Conservation (phyloP, 2,113 vertebrate species). For the Pomatostomus ruficeps region DNA sequence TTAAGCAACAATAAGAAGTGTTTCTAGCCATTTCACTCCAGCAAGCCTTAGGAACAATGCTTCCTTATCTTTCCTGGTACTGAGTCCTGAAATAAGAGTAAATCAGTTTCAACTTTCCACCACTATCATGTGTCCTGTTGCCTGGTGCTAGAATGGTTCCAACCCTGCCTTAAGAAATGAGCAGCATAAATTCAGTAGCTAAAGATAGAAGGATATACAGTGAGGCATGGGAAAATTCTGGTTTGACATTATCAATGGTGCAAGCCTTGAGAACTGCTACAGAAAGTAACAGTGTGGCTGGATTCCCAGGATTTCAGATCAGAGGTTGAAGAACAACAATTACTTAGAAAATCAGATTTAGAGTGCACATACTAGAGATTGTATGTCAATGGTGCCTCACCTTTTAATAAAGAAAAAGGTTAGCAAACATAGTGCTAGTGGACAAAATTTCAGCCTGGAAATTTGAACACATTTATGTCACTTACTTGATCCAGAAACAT, state of each 20-base stretch:
- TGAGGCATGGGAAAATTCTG: neutral
- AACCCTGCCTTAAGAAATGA: neutral
- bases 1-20: neutral
- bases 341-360: neutral
- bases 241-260: neutral
- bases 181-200: fast-evolving
- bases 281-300: neutral
- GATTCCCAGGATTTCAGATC: neutral
- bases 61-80: neutral
- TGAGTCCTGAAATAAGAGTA: neutral
- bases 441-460: neutral
- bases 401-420: neutral
- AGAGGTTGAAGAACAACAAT: neutral
- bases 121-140: neutral
- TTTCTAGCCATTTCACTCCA: neutral
- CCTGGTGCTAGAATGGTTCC: neutral
- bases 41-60: neutral
- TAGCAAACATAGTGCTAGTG: neutral
- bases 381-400: neutral
- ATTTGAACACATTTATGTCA: neutral
- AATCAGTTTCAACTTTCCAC: slow-evolving; percentile 26
- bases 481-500: slow-evolving; percentile 87
- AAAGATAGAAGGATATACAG: neutral
- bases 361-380: neutral
- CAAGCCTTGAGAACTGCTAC: neutral